A percentile compares a stretch with the other conserved stretches of the same genome.
Evolutionary conservation across 1,140 invertebrate genomes (phyloP).

Genomic region (Littorina saxatilis): DNA sequence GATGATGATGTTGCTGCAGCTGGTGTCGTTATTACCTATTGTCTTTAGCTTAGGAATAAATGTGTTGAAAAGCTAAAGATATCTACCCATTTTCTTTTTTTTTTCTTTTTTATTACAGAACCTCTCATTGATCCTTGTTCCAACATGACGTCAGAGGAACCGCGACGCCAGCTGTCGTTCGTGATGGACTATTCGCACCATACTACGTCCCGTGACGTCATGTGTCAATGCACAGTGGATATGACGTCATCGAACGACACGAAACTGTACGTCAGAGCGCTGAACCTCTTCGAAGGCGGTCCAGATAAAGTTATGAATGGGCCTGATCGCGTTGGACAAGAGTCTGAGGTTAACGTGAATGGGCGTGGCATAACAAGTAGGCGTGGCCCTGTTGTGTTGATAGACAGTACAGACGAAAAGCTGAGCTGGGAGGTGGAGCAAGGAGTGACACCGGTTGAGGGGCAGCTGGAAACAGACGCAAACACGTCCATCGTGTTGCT

Average conservation of each 20-base stretch:
- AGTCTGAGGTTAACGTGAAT: not conserved
- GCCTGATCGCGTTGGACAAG: not conserved
- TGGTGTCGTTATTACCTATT: no score
- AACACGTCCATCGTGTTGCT: not conserved
- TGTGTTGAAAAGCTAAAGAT: no score
- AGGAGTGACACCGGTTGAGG: not conserved
- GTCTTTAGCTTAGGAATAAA: no score
- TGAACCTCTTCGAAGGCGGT: constrained; percentile 4
- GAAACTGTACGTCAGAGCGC: not conserved
- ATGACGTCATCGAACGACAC: not conserved
- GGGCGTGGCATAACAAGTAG: no score
- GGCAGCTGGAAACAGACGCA: not conserved
- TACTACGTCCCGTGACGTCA: not conserved
- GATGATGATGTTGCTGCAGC: no score
- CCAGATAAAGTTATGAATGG: not conserved
- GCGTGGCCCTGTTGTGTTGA: not conserved
- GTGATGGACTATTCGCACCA: constrained; percentile 20
- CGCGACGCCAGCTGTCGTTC: not conserved
- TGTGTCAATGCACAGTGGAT: constrained; percentile 9
- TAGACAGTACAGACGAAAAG: not conserved
- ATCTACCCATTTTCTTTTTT: no score
- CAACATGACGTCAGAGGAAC: not conserved
- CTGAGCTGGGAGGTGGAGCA: not conserved
- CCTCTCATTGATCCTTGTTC: constrained; percentile 18
- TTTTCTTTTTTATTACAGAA: not conserved